Evolutionary conservation across 2,113 vertebrate genomes (phyloP).

Genomic region (Orycteropus afer): DNA sequence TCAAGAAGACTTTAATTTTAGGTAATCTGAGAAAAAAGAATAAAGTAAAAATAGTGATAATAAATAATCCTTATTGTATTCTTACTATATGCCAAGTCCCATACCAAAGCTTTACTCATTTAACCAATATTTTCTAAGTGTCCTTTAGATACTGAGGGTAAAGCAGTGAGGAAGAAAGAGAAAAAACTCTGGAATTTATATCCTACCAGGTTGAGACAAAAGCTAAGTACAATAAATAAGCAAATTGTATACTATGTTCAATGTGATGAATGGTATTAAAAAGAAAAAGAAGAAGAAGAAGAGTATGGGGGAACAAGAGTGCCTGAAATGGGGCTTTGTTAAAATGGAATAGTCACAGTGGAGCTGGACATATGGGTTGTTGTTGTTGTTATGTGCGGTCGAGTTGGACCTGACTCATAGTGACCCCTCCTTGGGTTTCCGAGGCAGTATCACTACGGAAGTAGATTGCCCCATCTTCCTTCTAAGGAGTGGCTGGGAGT

Average conservation of each 20-base stretch:
- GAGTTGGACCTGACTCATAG: too few species aligned
- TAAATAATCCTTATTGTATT: not conserved
- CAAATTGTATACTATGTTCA: too few species aligned
- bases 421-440: too few species aligned
- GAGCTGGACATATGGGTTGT: not conserved
- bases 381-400: too few species aligned
- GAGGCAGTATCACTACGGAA: too few species aligned
- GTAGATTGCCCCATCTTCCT: too few species aligned
- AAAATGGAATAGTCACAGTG: not conserved
- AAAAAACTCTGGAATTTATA: not conserved
- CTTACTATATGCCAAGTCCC: not conserved
- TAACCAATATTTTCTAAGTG: not conserved
- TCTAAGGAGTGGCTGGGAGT: too few species aligned
- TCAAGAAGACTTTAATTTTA: conserved; percentile 30
- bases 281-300: not conserved
- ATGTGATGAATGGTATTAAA: not conserved
- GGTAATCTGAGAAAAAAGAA: not conserved
- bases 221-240: not conserved
- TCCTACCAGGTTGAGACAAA: not conserved
- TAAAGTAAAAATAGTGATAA: not conserved
- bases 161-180: not conserved
- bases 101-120: not conserved
- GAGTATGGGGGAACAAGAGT: not conserved
- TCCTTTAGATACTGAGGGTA: not conserved
- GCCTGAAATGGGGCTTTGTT: not conserved